A percentile compares a stretch with the other conserved stretches of the same genome.
phyloP scores from a whole-genome alignment of 2,888 invertebrate genomes.

The Pheosia gnoma region DNA sequence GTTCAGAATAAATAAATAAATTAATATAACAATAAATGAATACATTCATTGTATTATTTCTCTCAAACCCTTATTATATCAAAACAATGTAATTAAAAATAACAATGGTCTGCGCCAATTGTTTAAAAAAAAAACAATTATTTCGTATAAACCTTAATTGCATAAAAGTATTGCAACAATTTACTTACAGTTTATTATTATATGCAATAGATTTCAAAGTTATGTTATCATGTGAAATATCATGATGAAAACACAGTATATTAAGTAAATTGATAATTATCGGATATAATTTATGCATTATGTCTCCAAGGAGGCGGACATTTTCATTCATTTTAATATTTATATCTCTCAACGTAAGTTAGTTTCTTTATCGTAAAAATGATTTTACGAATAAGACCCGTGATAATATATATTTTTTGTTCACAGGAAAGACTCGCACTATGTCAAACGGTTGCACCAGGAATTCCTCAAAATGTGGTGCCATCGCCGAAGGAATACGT shows the following conservation, averaged over 20 bases:
- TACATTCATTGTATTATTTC: constrained; percentile 2
- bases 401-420: not conserved
- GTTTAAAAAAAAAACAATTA: not conserved
- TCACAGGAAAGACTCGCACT: constrained; percentile 37
- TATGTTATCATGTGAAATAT: constrained; percentile 51
- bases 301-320: constrained; percentile 52
- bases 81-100: not conserved
- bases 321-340: constrained; percentile 42
- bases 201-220: constrained; percentile 53
- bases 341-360: constrained; percentile 53
- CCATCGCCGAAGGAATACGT: constrained; percentile 17
- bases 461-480: constrained; percentile 10
- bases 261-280: constrained; percentile 54
- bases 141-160: not conserved
- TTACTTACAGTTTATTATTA: not conserved
- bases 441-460: constrained; percentile 24
- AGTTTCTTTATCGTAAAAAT: not conserved
- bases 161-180: not conserved
- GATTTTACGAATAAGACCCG: not conserved
- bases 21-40: constrained; percentile 16
- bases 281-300: constrained; percentile 53
- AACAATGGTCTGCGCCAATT: not conserved
- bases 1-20: constrained; percentile 12
- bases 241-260: constrained; percentile 49
- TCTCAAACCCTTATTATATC: not conserved